Percentiles rank a stretch among this genome's conserved stretches.
Evolutionary conservation across 2,888 invertebrate species (phyloP).

Genomic region (Chouioia cunea): DNA sequence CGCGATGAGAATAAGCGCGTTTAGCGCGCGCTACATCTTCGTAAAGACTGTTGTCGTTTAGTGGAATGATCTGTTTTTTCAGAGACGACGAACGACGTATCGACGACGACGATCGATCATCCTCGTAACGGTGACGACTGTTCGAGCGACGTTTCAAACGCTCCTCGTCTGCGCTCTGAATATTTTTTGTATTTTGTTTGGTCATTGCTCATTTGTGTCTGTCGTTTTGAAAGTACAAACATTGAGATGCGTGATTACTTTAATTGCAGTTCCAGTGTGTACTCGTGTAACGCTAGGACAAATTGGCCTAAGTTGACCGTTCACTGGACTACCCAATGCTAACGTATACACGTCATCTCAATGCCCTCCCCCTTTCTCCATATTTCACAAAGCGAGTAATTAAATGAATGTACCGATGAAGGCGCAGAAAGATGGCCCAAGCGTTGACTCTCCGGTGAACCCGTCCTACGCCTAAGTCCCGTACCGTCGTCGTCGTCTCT

Average conservation of each 20-base stretch:
- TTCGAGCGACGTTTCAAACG: constrained; percentile 23
- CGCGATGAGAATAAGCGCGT: constrained; percentile 55
- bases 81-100: constrained; percentile 36
- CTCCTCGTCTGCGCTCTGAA: constrained; percentile 36
- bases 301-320: no score
- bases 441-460: constrained; percentile 30
- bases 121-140: constrained; percentile 48
- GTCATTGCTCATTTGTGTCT: no score
- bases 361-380: no score
- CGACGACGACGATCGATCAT: constrained; percentile 28
- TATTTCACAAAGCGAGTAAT: no score
- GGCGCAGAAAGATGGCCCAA: constrained; percentile 14
- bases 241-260: no score
- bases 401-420: background rate
- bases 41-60: constrained; percentile 52
- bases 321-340: no score
- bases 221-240: no score
- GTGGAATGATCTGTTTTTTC: constrained; percentile 63
- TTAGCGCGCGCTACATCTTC: constrained; percentile 53
- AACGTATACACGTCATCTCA: no score
- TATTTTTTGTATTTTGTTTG: constrained; percentile 13
- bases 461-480: constrained; percentile 37
- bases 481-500: background rate
- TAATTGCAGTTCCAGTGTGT: no score
- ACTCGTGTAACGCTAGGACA: no score